Base-by-base conservation (phyloP, 2,113 vertebrate species). In the Dicentrarchus labrax region DNA sequence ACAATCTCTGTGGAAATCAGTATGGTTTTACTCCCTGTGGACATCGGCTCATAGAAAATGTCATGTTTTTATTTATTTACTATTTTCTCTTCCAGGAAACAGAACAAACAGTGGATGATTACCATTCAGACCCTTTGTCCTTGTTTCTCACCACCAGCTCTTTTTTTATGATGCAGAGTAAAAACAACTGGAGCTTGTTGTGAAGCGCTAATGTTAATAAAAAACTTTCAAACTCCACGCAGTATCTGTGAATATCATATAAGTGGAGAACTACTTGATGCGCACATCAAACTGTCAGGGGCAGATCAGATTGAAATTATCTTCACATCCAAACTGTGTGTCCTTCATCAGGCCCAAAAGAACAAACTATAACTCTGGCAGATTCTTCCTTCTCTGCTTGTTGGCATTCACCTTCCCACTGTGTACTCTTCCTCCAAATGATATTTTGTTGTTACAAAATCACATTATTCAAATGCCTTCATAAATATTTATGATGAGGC, bases 401-500 rank as follows among this genome's bases (percentile, higher is more conserved):
- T 76, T 83, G 67, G 83, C 47, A 56, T 45, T 78, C 71, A 72
- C 77, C 72, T 72, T 57, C 68, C 24, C 38, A 5, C 51, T 50
- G 54, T 72, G 61, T 4, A 7, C 76, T 73, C 30, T 61, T 75
- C 36, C 72, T 77, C 47, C 45, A 80, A 83, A 13, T 54, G 30
- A 83, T 61, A 74, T 62, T 74, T 76, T 83, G 68, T 75, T 77
- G 62, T 68, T 45, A 88, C 56, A 76, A 91, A 86, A 85, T 73
- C 67, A 72, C 64, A 91, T 80, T 82, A 91, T 85, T 89, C 71
- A 88, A 84, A 91, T 76, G n/a, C 4, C 36, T 64, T 61, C 61
- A 85, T 88, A 71, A 70, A 92, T 86, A 89, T 88, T 80, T 71
- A 92, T 87, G 70, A 11, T 17, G 68, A 41, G 56, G 38, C 62